These are phyloP conservation scores for Leptinotarsa defecta DNA, from an alignment of 1,140 invertebrate genomes.

Conservation along the genomic window DNA sequence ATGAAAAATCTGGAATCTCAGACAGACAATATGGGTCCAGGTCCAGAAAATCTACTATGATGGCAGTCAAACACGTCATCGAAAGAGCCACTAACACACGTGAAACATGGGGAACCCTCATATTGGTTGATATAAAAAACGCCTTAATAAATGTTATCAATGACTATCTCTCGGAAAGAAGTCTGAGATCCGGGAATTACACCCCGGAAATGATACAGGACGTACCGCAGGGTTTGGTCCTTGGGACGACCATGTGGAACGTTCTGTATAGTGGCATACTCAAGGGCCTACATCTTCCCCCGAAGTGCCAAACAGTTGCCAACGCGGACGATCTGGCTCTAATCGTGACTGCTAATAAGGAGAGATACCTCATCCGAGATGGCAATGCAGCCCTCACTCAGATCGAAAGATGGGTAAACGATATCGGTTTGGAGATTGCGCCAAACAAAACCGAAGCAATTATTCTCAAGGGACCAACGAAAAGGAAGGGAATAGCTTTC, in stretches of 20 bases:
- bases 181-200: too few relatives aligned
- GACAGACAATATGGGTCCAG: constrained; percentile 39
- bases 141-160: neutral
- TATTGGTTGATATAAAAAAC: neutral
- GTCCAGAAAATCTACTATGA: constrained; percentile 34
- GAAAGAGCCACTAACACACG: too few relatives aligned
- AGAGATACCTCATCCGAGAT: neutral
- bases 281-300: constrained; percentile 27
- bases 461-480: constrained; percentile 12
- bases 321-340: constrained; percentile 47
- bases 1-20: constrained; percentile 27
- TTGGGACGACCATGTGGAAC: constrained; percentile 41
- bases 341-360: neutral
- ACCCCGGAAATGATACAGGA: too few relatives aligned
- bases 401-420: neutral
- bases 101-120: neutral
- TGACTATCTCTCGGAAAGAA: too few relatives aligned
- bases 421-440: constrained; percentile 10
- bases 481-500: neutral
- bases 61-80: too few relatives aligned
- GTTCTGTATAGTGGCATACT: constrained; percentile 46
- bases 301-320: constrained; percentile 33
- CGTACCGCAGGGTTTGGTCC: too few relatives aligned
- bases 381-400: constrained; percentile 2
- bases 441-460: constrained; percentile 35